These are phyloP conservation scores for Drosophila bunnanda DNA, from an alignment of 2,888 invertebrate species.

Conservation along the genomic window DNA sequence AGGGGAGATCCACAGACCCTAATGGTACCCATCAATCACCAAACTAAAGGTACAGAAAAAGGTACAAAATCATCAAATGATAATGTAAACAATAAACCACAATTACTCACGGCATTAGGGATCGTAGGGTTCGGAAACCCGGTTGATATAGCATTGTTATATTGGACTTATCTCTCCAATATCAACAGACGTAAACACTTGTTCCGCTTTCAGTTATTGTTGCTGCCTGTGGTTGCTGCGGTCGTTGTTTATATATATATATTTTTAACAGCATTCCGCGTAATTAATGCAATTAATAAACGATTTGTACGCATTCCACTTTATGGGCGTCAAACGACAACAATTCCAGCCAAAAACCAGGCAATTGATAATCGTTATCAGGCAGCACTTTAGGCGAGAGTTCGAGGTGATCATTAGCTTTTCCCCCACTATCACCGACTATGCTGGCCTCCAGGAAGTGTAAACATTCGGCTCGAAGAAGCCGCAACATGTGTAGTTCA, in stretches of 20 bases:
- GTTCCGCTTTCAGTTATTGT: slow-evolving; percentile 35
- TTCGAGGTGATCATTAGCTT: slow-evolving; percentile 32
- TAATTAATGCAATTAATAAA: slow-evolving; percentile 71
- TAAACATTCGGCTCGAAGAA: slow-evolving; percentile 13
- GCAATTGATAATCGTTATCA: slow-evolving; percentile 40
- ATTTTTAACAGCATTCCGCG: slow-evolving; percentile 44
- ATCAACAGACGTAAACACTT: slow-evolving; percentile 43
- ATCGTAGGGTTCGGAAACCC: slow-evolving; percentile 22
- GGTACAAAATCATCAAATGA: slow-evolving; percentile 28
- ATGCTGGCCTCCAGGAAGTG: slow-evolving; percentile 24
- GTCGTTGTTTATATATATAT: slow-evolving; percentile 18
- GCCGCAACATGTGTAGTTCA: slow-evolving; percentile 36
- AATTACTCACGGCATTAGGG: slow-evolving; percentile 34
- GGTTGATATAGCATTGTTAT: not conserved
- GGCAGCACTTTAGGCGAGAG: slow-evolving; percentile 9
- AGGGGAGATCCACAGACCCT: slow-evolving; percentile 21
- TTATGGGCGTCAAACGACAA: slow-evolving; percentile 35
- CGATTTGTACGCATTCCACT: slow-evolving; percentile 63
- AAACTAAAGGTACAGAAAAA: slow-evolving; percentile 22
- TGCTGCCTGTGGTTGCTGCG: slow-evolving; percentile 23
- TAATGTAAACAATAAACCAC: slow-evolving; percentile 34
- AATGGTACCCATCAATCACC: slow-evolving; percentile 35
- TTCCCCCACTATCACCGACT: not conserved
- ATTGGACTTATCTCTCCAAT: slow-evolving; percentile 27
- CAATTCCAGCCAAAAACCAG: slow-evolving; percentile 5